Percentiles rank a stretch among this genome's conserved stretches.
Conservation (phyloP, 1,140 invertebrate genomes). For the Steinernema feltiae region DNA sequence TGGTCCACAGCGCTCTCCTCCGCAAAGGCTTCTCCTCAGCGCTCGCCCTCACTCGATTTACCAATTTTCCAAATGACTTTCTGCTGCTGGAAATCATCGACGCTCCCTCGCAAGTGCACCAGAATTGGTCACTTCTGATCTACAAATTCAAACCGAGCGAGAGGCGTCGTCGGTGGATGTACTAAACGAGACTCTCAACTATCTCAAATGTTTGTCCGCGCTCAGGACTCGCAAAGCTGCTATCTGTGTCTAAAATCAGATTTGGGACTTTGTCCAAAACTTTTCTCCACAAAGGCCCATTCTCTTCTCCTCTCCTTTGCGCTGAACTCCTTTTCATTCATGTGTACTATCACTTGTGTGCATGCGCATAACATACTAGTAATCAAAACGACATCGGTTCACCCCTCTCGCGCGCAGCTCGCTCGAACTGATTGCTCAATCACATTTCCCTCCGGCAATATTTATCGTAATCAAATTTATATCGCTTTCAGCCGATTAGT, state of each 20-base stretch:
- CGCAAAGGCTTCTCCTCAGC: not conserved
- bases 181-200: not conserved
- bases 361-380: not conserved
- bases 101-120: not conserved
- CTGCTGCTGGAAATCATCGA: not conserved
- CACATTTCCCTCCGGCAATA: constrained; percentile 11
- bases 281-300: not conserved
- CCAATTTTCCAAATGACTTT: constrained; percentile 14
- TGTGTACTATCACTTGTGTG: not conserved
- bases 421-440: constrained; percentile 15
- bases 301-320: not conserved
- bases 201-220: constrained; percentile 4
- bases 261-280: constrained; percentile 4
- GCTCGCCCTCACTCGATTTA: not conserved
- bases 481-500: constrained; percentile 15
- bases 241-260: not conserved
- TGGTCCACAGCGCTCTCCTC: not conserved
- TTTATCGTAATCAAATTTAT: constrained; percentile 16
- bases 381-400: not conserved
- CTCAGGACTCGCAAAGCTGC: not conserved
- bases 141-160: no score
- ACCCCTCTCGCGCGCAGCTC: not conserved
- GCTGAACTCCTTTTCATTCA: not conserved
- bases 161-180: no score
- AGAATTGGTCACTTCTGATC: no score